Evolutionary conservation across 2,113 vertebrate genomes (phyloP), one percentile per base, ranked within the genome.

Genomic region (Gymnogyps californianus): DNA sequence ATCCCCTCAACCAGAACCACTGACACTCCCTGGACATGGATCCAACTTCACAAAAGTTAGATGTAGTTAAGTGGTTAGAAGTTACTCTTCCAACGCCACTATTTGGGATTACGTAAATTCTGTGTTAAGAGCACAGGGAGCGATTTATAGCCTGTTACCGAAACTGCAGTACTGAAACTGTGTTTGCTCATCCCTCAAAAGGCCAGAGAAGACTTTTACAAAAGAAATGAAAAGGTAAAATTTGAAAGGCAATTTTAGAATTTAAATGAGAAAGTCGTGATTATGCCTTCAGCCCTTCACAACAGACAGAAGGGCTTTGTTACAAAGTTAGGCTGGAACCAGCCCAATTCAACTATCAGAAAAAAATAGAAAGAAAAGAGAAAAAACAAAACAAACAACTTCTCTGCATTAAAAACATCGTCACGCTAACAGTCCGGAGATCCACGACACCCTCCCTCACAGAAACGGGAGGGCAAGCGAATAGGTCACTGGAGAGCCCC

Each of bases 201-300:
- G 95, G 89, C 91, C 91, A 95, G 17, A 58, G 51, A 82, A 90
- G 61, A 89, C 34, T 84, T 94, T 67, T 38, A 85, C 25, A 89
- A 79, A 95, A 79, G 52, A 96, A 95, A 89, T 69, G 40, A 89
- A 92, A 95, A 89, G 61, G 52, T 89, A 87, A 87, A 81, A 93
- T 61, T 58, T 79, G 83, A 96, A 96, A 96, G 46, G 93, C 58
- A 97, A 72, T 94, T 96, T 93, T 16, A 69, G 58, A 92, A 95
- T 97, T 94, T 85, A 85, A 96, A 89, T 76, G 54, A 89, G 66
- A 49, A 93, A 55, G 65, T 28, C 31, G 84, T 61, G 78, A 87
- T 87, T 91, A 76, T 91, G 61, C 34, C 75, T 94, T 94, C 93
- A 91, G 83, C 19, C 72, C 85, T 86, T 77, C 83, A 79, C 2